These are phyloP conservation scores for Dasysyrphus albostriatus DNA, from an alignment of 2,888 invertebrate species.

Conservation along the genomic window DNA sequence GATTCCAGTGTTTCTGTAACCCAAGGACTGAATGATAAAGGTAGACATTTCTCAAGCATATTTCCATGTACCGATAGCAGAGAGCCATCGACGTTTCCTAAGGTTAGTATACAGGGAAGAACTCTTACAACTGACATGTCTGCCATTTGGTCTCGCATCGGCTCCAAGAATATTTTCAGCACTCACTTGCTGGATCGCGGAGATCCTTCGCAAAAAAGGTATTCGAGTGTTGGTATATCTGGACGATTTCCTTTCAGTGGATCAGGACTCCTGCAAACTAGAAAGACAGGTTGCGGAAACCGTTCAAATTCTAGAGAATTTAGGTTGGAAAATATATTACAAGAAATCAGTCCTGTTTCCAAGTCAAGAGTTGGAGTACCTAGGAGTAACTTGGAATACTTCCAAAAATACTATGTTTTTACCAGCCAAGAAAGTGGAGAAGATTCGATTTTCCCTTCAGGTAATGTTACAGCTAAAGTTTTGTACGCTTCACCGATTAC, in stretches of 20 bases:
- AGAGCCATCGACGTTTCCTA: constrained; percentile 28
- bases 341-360: constrained; percentile 9
- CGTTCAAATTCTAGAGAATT: not conserved
- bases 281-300: constrained; percentile 30
- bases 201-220: constrained; percentile 22
- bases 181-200: constrained; percentile 23
- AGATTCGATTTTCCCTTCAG: not conserved
- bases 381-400: not conserved
- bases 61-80: constrained; percentile 38
- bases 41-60: too few species aligned
- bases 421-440: not conserved
- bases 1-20: constrained; percentile 35
- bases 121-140: constrained; percentile 40
- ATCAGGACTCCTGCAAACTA: not conserved
- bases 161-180: constrained; percentile 34
- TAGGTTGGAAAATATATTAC: constrained; percentile 18
- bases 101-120: constrained; percentile 34
- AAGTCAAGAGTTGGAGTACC: not conserved
- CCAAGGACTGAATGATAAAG: constrained; percentile 34
- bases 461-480: not conserved
- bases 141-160: constrained; percentile 41
- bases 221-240: constrained; percentile 33
- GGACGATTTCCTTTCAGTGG: constrained; percentile 30
- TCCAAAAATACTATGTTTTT: not conserved
- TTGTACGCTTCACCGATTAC: not conserved